Percentiles rank a stretch among this genome's conserved stretches.
Evolutionary conservation across 1,140 invertebrate species (phyloP).

Genomic region (Cyphomyrmex costatus): DNA sequence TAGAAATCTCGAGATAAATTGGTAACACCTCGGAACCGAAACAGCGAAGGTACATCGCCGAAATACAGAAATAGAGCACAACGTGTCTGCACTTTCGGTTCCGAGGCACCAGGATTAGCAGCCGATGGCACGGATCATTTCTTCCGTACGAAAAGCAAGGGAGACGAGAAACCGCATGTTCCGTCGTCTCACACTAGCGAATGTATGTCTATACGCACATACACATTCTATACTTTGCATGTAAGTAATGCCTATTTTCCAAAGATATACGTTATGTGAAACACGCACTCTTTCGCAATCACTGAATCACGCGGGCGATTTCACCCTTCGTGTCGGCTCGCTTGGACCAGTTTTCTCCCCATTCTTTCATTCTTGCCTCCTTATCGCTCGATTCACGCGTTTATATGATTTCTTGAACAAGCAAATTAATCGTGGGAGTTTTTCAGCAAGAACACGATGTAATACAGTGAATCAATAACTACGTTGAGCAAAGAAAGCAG

Average conservation of each 20-base stretch:
- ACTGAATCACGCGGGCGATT: constrained; percentile 54
- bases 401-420: not conserved
- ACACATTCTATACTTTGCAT: constrained; percentile 96
- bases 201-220: constrained; percentile 71
- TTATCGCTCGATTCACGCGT: constrained; percentile 8
- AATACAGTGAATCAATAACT: too few species aligned
- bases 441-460: too few species aligned
- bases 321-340: not conserved
- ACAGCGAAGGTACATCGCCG: not conserved
- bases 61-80: not conserved
- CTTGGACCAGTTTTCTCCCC: not conserved
- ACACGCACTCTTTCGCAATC: constrained; percentile 59
- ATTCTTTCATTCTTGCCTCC: not conserved
- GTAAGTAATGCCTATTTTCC: constrained; percentile 94
- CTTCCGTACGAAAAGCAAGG: not conserved
- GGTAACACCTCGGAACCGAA: not conserved
- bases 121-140: constrained; percentile 32
- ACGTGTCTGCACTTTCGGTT: not conserved
- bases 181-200: constrained; percentile 46
- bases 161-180: constrained; percentile 45
- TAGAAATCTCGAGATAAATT: constrained; percentile 18
- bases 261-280: constrained; percentile 80
- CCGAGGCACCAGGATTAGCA: not conserved
- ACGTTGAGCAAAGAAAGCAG: too few species aligned
- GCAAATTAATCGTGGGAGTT: too few species aligned